Evolutionary conservation across 2,888 invertebrate species (phyloP), one percentile per base, ranked within the genome.

Genomic region (Rhogogaster chlorosoma): DNA sequence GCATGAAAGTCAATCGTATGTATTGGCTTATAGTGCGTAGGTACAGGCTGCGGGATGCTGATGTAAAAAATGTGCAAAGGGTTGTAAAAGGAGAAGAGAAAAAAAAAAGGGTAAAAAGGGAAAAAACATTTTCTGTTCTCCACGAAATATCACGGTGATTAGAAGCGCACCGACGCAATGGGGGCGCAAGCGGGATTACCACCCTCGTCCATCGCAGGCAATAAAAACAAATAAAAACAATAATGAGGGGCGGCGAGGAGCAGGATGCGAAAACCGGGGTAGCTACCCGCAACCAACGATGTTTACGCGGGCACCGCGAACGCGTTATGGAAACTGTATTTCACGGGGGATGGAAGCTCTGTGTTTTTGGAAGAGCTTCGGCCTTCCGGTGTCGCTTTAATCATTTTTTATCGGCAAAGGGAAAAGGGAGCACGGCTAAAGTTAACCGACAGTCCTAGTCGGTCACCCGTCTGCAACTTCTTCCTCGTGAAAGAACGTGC

Each of bases 161-260:
- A 83, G 83, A 64, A 67, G 83, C 83, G 67, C 67, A 61, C 83
- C 70, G 71, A 73, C 22, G 57, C 38, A 22, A 73, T 49, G 67
- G 67, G 83, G 83, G 49, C 9, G 45, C 45, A 29, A 12, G 10
- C 32, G 67, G 83, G 67, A 64, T 83, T 70, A 67, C 83, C 70
- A 67, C 83, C 83, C 67, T 70, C 64, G 53, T 29, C 67, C 83
- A 70, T 67, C 49, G 67, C 32, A 15, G 49, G 83, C 29, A 67
- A 83, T 83, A 83, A 83, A 83, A 83, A 83, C 67, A 67, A 83
- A 83, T 83, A 67, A 83, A 83, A 83, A 83, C 83, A 67, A 83
- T 83, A 83, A 67, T 70, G 83, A 67, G 64, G 45, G 83, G 29
- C 18, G 45, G 83, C 32, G 67, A 45, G 29, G 61, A 18, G 38